A percentile compares a stretch with the other conserved stretches of the same genome.
Conservation (phyloP, 1,140 invertebrate genomes). For the Vollenhovia emeryi region DNA sequence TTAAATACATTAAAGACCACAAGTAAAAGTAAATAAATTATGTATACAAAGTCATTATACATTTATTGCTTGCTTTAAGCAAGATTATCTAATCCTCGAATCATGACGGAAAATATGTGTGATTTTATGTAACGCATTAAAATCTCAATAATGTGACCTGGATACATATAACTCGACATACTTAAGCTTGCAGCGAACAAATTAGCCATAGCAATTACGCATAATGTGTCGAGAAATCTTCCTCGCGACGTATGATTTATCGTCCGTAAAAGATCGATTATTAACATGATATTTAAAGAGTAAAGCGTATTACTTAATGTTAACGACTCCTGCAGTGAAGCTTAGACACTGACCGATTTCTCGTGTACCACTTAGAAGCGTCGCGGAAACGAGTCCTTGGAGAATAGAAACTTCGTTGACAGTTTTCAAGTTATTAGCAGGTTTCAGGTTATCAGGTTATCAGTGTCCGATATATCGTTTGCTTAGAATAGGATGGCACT, state of each 20-base stretch:
- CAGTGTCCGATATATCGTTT: not conserved
- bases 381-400: slow-evolving; percentile 22
- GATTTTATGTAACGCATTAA: not conserved
- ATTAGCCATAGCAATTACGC: slow-evolving; percentile 35
- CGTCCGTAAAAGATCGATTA: slow-evolving; percentile 18
- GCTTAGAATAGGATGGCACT: not conserved
- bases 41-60: not conserved
- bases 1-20: not conserved
- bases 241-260: slow-evolving; percentile 17
- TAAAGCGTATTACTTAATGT: slow-evolving; percentile 20
- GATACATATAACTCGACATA: slow-evolving; percentile 23
- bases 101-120: not conserved
- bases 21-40: not conserved
- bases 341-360: slow-evolving; percentile 33
- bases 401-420: not conserved
- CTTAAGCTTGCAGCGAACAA: not conserved
- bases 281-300: slow-evolving; percentile 33
- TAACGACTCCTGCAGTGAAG: not conserved
- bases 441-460: not conserved
- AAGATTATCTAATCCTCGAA: not conserved
- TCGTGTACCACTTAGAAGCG: slow-evolving; percentile 35
- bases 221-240: slow-evolving; percentile 15
- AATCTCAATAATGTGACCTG: slow-evolving; percentile 19
- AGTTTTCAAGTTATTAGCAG: not conserved
- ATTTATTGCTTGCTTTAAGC: not conserved